Evolutionary conservation across 2,888 invertebrate species (phyloP).

Genomic region (Polydrusus pterygomalis): DNA sequence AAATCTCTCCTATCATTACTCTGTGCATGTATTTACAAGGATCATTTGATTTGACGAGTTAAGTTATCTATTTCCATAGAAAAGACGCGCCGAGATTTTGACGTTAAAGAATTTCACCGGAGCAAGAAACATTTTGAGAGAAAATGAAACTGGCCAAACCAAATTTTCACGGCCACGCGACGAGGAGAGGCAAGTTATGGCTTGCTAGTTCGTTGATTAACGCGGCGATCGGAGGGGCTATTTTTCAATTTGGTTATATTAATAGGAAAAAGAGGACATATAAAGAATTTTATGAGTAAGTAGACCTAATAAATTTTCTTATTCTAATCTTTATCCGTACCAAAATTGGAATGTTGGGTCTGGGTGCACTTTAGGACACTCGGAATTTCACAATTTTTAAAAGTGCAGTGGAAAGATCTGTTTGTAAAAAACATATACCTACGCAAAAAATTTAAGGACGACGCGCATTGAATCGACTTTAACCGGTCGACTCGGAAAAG

Average conservation of each 20-base stretch:
- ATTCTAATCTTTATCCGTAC: too few relatives aligned
- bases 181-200: conserved; percentile 29
- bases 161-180: conserved; percentile 52
- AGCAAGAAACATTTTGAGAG: neutral
- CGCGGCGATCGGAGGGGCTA: conserved; percentile 42
- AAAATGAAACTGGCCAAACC: conserved; percentile 53
- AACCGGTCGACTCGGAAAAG: too few relatives aligned
- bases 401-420: too few relatives aligned
- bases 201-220: conserved; percentile 37
- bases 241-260: conserved; percentile 47
- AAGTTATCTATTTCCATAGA: neutral
- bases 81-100: neutral
- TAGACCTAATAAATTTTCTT: neutral
- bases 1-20: too few relatives aligned
- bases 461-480: too few relatives aligned
- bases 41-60: too few relatives aligned
- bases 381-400: too few relatives aligned
- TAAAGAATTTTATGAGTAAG: conserved; percentile 56
- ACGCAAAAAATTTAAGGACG: too few relatives aligned
- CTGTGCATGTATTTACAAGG: neutral
- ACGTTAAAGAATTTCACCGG: neutral
- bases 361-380: too few relatives aligned
- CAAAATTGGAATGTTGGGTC: too few relatives aligned
- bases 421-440: too few relatives aligned
- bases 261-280: conserved; percentile 41